A percentile compares a stretch with the other conserved stretches of the same genome.
Conservation (phyloP, 2,888 invertebrate species). For the Phymatocera aterrima region DNA sequence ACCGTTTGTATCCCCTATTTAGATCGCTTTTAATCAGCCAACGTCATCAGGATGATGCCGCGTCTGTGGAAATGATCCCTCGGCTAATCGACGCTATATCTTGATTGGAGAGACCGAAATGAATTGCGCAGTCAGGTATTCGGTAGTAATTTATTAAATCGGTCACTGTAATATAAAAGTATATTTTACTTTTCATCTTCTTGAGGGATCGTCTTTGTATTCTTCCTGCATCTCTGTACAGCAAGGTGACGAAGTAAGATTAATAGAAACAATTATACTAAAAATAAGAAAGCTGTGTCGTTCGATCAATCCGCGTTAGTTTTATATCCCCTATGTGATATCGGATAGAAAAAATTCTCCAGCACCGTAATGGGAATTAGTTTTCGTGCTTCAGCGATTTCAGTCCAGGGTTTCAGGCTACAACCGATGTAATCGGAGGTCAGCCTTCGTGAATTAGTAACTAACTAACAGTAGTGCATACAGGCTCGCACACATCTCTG, state of each 20-base stretch:
- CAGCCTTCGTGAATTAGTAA: not conserved
- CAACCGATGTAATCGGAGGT: not conserved
- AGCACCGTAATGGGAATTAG: not conserved
- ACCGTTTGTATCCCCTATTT: no score
- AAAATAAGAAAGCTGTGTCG: not conserved
- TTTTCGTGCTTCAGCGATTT: not conserved
- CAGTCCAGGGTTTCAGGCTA: not conserved
- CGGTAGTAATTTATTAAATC: not conserved
- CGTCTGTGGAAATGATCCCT: not conserved
- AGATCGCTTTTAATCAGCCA: not conserved
- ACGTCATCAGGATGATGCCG: not conserved
- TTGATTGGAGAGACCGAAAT: not conserved
- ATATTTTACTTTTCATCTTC: not conserved
- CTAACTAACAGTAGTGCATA: constrained; percentile 8
- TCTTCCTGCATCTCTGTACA: not conserved
- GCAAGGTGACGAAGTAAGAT: not conserved
- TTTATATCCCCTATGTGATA: not conserved
- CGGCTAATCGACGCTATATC: not conserved
- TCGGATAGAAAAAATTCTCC: constrained; percentile 1
- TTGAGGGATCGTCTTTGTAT: not conserved
- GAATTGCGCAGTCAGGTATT: not conserved
- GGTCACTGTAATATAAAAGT: not conserved
- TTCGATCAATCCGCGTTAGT: not conserved
- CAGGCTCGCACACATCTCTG: not conserved
- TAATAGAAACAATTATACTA: not conserved